Conservation (phyloP, 92 coral and sea anemone genomes). For the Epizoanthus stellaris region DNA sequence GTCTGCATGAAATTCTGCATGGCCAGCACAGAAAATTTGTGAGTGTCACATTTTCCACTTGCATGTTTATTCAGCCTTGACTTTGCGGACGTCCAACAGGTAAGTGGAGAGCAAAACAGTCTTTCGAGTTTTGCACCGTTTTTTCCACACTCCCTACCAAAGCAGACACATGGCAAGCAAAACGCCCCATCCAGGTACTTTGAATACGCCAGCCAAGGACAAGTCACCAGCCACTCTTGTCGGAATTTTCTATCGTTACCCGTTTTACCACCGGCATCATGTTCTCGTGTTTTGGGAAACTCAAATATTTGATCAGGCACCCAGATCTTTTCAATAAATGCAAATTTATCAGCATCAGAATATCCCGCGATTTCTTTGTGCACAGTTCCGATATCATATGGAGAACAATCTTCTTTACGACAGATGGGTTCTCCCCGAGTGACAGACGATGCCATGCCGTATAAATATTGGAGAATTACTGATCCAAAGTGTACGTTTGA, state of each 20-base stretch:
- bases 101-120: not conserved
- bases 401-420: constrained; percentile 4
- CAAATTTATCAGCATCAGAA: not conserved
- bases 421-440: constrained; percentile 15
- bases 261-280: not conserved
- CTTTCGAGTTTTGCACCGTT: constrained; percentile 17
- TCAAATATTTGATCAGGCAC: constrained; percentile 5
- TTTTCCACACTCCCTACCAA: not conserved
- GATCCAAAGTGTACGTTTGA: no score
- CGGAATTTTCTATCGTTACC: constrained; percentile 27
- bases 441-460: constrained; percentile 3
- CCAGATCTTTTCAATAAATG: constrained; percentile 17
- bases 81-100: constrained; percentile 19
- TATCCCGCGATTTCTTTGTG: not conserved
- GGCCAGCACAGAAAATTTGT: constrained; percentile 14
- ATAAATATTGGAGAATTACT: no score
- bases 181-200: constrained; percentile 5
- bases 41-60: constrained; percentile 8
- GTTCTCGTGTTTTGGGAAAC: constrained; percentile 8
- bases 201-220: constrained; percentile 8
- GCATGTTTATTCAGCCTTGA: constrained; percentile 30
- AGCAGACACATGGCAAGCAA: no score
- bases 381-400: not conserved
- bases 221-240: not conserved
- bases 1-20: constrained; percentile 49